Evolutionary conservation across 37 sponge, comb jelly and placozoan species (phyloP), one percentile per base, ranked within the genome.

Genomic region (Hormiphora californensis): DNA sequence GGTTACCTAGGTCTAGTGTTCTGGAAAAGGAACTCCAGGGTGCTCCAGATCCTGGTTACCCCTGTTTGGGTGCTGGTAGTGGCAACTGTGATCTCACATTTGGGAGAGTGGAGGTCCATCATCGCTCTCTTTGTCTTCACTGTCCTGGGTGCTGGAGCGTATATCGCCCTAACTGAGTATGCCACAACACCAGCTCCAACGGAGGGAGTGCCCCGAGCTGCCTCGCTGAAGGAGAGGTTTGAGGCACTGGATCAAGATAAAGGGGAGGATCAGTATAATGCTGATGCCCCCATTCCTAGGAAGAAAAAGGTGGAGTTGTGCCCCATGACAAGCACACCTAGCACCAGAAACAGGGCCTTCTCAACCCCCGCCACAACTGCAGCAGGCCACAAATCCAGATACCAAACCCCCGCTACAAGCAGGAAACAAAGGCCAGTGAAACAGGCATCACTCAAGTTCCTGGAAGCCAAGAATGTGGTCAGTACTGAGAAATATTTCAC

Each of bases 381-480:
- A 2, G 19, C 68, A 4, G 7, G 4, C 36, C 21, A 35, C 68
- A 30, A 34, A 19, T 28, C 68, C 34, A 67, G 39, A 30, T 67
- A 67, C 68, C 68, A 67, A 19, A 67, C 68, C 7, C 68, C 68
- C 5, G 68, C 68, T 39, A 67, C 68, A 7, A 28, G 38, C 5
- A 67, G 39, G 28, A n/a, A n/a, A n/a, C n/a, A n/a, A n/a, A 36
- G 68, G 3, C 38, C 68, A 7, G 28, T 67, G 7, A 30, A 34
- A 39, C 68, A 67, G 7, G 68, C 68, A 7, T 67, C 68, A 8
- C 38, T 35, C 38, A 67, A 67, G 68, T 67, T 67, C 39, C 68
- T 67, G 68, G 68, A 67, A 28, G 35, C 12, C 7, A 67, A 67
- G 7, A 67, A 67, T 19, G 35, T 19, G 19, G 28, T 67, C 4